Evolutionary conservation across 1,140 invertebrate species (phyloP), one percentile per base, ranked within the genome.

Genomic region (Drosophila carrolli): DNA sequence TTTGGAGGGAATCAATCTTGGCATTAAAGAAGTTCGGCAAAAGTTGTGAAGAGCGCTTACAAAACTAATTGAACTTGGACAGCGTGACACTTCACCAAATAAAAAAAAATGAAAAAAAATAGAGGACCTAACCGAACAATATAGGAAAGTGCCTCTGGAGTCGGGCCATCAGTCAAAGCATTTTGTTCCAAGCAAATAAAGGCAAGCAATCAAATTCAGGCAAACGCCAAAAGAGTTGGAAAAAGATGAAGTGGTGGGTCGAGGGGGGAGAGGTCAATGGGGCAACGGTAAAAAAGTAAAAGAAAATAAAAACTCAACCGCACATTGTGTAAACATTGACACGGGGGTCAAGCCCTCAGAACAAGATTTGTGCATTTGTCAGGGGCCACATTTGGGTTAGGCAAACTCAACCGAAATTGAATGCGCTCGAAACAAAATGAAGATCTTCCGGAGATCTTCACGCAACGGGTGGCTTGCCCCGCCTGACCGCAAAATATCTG

Each of bases 61-160:
- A 88, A 89, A 88, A 89, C 80, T 89, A 89, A 88, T 88, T 88
- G 84, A 88, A 88, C 84, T 88, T 84, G 84, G 84, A 88, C 84
- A 89, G 84, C 84, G 84, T 88, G 83, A 86, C 83, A 86, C 84
- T 86, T 86, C 81, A 84, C 65, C 63, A 59, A 74, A 81, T 56
- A 54, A 59, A 16, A 57, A 53, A 76, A 56, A 48, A 56, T 27
- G 37, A 58, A 19, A 40, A 61, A 48, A 66, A 41, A 32, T 6
- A 8, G 38, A 32, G 47, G 58, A 14, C 50, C 54, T 40, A 71
- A 50, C 11, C 46, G 75, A 75, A 83, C 80, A 83, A 84, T 73
- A 46, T 57, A 65, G 57, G 44, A 53, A 60, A 76, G 77, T 79
- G 60, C 48, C 58, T 47, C 53, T 53, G 51, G 32, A 67, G 71